Evolutionary conservation across 1,140 invertebrate species (phyloP).

Genomic region (Ganaspis sp.): DNA sequence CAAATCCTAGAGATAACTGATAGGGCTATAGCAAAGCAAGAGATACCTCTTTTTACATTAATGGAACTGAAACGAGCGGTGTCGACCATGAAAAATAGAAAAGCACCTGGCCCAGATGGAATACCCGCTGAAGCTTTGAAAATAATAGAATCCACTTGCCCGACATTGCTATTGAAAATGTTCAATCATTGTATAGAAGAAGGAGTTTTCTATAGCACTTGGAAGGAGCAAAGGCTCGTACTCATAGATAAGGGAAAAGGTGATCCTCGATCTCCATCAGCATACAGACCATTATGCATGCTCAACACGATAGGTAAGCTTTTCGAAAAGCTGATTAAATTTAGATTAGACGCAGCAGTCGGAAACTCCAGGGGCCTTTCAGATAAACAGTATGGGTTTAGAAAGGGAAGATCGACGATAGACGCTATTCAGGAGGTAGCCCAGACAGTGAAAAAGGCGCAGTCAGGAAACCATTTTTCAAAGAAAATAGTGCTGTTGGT

Average conservation of each 20-base stretch:
- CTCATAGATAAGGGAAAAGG: no score
- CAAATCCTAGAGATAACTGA: not conserved
- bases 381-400: constrained; percentile 19
- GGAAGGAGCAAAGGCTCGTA: no score
- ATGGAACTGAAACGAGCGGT: not conserved
- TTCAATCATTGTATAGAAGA: not conserved
- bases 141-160: not conserved
- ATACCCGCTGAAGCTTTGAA: not conserved
- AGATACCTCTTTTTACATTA: not conserved
- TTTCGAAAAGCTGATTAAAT: not conserved
- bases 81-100: not conserved
- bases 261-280: no score
- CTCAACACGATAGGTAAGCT: not conserved
- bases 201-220: not conserved
- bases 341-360: not conserved
- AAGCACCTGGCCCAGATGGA: constrained; percentile 31
- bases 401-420: constrained; percentile 7
- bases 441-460: not conserved
- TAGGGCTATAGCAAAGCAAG: not conserved
- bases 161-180: not conserved
- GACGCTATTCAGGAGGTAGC: no score
- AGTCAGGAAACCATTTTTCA: not conserved
- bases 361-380: not conserved
- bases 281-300: no score
- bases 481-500: not conserved